phyloP scores from a whole-genome alignment of 2,113 vertebrate genomes.

The Trinectes maculatus region DNA sequence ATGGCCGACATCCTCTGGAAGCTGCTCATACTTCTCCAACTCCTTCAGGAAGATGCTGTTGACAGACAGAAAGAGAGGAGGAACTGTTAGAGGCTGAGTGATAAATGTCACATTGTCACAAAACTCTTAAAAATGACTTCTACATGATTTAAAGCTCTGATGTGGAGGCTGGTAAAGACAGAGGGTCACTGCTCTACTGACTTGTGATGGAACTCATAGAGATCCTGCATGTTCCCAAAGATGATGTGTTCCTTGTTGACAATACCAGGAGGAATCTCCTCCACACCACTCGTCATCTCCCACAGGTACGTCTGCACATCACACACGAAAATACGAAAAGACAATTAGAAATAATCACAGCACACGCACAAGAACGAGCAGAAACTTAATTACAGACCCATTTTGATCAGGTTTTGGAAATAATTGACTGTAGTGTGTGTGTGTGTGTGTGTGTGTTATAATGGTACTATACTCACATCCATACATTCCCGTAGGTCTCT shows the following conservation, averaged over 20 bases:
- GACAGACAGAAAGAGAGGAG: background rate
- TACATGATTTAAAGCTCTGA: background rate
- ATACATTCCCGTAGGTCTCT: conserved; percentile 97
- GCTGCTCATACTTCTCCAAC: conserved; percentile 97
- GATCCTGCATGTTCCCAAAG: conserved; percentile 99
- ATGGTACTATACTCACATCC: conserved; percentile 97
- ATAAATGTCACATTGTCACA: background rate
- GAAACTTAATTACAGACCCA: no score
- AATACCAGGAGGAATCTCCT: conserved; percentile 97
- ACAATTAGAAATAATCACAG: background rate
- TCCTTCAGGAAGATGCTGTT: conserved; percentile 97
- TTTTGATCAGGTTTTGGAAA: no score
- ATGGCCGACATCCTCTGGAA: conserved; percentile 98
- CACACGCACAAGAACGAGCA: no score
- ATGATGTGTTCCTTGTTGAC: conserved; percentile 98
- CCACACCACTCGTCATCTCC: conserved; percentile 99
- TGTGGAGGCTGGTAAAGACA: background rate
- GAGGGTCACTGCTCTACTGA: conserved; percentile 77
- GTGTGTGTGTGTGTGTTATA: background rate
- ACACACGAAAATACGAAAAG: background rate
- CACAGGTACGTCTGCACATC: conserved; percentile 92
- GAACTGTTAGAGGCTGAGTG: background rate
- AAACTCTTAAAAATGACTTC: background rate
- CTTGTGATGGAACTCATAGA: conserved; percentile 99
- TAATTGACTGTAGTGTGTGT: no score